Conservation (phyloP, 2,113 vertebrate genomes). For the Malaclemys terrapin region DNA sequence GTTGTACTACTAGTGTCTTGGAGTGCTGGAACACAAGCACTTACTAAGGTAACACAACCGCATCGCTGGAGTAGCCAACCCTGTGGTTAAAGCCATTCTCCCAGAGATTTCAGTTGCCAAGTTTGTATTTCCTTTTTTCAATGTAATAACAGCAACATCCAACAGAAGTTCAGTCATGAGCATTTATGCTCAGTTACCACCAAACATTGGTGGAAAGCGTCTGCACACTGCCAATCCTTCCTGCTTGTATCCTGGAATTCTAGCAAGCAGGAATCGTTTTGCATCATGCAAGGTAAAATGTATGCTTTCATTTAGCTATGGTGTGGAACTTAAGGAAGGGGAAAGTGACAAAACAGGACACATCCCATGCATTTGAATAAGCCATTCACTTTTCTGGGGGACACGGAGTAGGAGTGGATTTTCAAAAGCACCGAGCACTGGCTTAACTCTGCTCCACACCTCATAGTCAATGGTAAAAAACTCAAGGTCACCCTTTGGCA, state of each 20-base stretch:
- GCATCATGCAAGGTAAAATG: background rate
- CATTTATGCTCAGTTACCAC: conserved; percentile 46
- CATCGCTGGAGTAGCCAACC: background rate
- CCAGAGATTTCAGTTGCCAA: conserved; percentile 1
- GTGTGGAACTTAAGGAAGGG: background rate
- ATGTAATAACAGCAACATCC: background rate
- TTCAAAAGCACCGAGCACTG: too few species aligned
- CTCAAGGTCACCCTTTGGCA: too few species aligned
- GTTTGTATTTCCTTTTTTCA: background rate
- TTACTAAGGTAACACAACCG: background rate
- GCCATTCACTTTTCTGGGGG: background rate
- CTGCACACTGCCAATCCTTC: background rate
- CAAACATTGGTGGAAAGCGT: background rate
- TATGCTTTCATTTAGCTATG: background rate
- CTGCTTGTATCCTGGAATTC: conserved; percentile 14
- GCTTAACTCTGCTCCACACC: conserved; percentile 66
- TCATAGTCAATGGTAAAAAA: too few species aligned
- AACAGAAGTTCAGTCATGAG: conserved; percentile 10
- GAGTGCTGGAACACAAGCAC: background rate
- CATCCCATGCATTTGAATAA: background rate
- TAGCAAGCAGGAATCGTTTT: background rate
- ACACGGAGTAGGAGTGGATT: background rate
- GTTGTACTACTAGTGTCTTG: conserved; percentile 21
- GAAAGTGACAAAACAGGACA: background rate
- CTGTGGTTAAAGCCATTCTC: background rate